Percentiles rank a stretch among this genome's conserved stretches.
Evolutionary conservation across 2,797 vertebrate genomes (phyloP).

Genomic region (Notolepis coatsorum): DNA sequence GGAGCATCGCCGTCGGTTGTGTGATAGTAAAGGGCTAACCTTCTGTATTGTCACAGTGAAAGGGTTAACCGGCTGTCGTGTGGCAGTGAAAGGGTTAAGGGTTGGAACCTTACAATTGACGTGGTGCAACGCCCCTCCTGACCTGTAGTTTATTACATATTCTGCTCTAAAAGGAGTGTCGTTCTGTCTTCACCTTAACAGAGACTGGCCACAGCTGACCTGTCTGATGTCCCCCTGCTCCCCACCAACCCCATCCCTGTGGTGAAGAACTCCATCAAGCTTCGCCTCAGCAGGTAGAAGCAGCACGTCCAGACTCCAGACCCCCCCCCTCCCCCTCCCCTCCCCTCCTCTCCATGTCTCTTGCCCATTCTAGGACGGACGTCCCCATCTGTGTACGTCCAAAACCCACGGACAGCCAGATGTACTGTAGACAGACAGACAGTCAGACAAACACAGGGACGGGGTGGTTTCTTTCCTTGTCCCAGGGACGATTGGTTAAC

Average conservation of each 20-base stretch:
- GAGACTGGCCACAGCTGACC: slow-evolving; percentile 83
- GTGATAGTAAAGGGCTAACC: too few species aligned
- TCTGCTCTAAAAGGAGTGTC: not conserved
- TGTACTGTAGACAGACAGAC: not conserved
- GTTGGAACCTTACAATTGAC: too few species aligned
- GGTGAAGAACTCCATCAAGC: slow-evolving; percentile 90
- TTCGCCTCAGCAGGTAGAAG: slow-evolving; percentile 89
- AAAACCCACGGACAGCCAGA: not conserved
- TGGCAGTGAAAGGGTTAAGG: too few species aligned
- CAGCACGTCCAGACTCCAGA: not conserved
- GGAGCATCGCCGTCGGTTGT: too few species aligned
- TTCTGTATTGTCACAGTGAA: too few species aligned
- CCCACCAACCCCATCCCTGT: slow-evolving; percentile 84
- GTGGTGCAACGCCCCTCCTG: too few species aligned
- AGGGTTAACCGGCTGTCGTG: too few species aligned
- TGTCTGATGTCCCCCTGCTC: slow-evolving; percentile 85
- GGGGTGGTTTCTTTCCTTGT: not conserved
- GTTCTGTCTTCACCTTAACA: slow-evolving; percentile 47
- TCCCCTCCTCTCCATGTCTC: not conserved
- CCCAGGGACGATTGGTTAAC: slow-evolving; percentile 6
- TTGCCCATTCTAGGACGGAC: not conserved
- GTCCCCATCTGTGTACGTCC: not conserved
- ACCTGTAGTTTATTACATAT: too few species aligned
- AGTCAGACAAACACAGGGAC: not conserved
- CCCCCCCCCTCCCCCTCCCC: not conserved